These are phyloP conservation scores for Tetramorium simillimum DNA, from an alignment of 1,140 invertebrate genomes.

Conservation along the genomic window DNA sequence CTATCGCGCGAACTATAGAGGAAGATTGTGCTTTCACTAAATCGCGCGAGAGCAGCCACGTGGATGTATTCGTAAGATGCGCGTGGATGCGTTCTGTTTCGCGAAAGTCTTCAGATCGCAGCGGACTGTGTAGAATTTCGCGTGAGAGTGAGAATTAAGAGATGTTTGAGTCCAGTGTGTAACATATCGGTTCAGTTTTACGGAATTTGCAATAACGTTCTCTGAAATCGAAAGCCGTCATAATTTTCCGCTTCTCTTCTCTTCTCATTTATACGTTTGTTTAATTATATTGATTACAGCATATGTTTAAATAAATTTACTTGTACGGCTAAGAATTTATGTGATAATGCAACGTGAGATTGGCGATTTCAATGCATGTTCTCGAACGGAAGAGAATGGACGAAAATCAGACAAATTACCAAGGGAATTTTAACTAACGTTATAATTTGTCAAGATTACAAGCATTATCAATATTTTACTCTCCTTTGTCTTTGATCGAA, in stretches of 20 bases:
- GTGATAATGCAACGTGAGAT: background rate
- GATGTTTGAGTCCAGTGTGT: background rate
- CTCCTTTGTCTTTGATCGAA: background rate
- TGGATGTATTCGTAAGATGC: background rate
- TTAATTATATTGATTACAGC: background rate
- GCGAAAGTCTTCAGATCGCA: slow-evolving; percentile 26
- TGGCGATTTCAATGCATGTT: background rate
- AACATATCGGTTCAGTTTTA: background rate
- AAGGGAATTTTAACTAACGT: too few species aligned
- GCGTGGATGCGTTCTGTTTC: background rate
- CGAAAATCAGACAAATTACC: background rate
- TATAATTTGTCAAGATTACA: background rate
- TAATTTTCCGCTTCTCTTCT: background rate
- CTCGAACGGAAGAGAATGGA: background rate
- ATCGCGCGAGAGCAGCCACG: slow-evolving; percentile 28
- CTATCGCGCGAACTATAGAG: background rate
- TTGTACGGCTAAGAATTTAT: background rate
- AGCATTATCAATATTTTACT: background rate
- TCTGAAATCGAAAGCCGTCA: background rate
- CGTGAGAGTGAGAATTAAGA: background rate
- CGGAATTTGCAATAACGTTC: background rate
- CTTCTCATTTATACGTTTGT: background rate
- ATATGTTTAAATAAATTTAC: background rate
- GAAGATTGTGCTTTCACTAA: slow-evolving; percentile 45
- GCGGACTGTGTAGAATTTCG: background rate